Base-by-base conservation (phyloP, 2,888 invertebrate species). In the Isotomurus palustris region DNA sequence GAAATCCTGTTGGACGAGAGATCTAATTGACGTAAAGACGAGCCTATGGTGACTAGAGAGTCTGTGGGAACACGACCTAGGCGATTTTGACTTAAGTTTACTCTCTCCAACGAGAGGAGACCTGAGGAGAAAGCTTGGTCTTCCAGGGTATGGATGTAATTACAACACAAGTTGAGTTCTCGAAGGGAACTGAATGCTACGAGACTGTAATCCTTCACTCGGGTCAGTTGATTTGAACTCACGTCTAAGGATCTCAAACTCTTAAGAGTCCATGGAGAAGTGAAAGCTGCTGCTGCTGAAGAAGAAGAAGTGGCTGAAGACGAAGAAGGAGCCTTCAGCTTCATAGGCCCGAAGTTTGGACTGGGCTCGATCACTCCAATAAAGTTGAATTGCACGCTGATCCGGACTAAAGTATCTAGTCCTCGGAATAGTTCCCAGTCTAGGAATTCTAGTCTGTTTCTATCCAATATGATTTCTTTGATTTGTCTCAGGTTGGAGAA, bases 111-210 rank as follows among this genome's bases (percentile, higher is more conserved):
- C n/a, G 48, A 14, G 3, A 19, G 8, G 10, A 29, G 24, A 27
- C 51, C 35, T 8, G 56, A 45, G 38, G 53, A 22, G 29, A 67
- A 66, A 40, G 67, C 65, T 43, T 57, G 56, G 24, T 63, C 63
- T 58, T 67, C 67, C 29, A 67, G 35, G 17, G 67, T 67, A 45
- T 67, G 67, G 48, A 67, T 65, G 56, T 65, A 67, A 57, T 67
- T 67, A 53, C 64, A 64, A 56, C 63, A 65, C 45, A 67, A 58
- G 62, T 67, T 67, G 43, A 67, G 58, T 35, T 61, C 62, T 29
- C 50, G 55, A 6, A 67, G 58, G 45, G 60, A 56, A 32, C 47
- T 47, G 58, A 67, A 62, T 38, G 62, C 53, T 38, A 50, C 52
- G 29, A 67, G 52, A 27, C 63, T 54, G 38, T 62, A 56, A 56